Base-by-base conservation (phyloP, 2,797 vertebrate genomes). In the Poliocrania exsul region DNA sequence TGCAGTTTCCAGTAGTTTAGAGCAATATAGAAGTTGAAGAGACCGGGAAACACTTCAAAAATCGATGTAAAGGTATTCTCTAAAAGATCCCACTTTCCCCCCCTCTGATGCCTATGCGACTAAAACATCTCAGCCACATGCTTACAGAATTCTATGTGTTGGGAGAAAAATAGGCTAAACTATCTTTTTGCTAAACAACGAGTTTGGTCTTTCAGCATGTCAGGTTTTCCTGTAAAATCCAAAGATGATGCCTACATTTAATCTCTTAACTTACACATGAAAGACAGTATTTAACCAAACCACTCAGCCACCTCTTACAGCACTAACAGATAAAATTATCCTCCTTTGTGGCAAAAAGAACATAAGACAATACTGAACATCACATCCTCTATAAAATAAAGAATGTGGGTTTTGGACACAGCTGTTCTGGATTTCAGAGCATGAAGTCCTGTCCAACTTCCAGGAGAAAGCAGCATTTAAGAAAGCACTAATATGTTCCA, bases 31-130 rank as follows among this genome's bases (percentile, higher is more conserved):
- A 79, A 53, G 79, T 26, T 21, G 12, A 56, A 25, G 18, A 54
- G 23, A 42, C 46, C 44, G 28, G 88, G 28, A 47, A 69, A 51
- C 38, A 54, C 46, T 69, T 65, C 1, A 49, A 56, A 79, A 83
- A 72, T 29, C 42, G 71, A 60, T 26, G 44, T 16, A 69, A 72
- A 90, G 20, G 25, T 50, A 38, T 74, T 81, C n/a, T 42, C 69
- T 56, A 19, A 38, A 80, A 89, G 40, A 64, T 7, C 4, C 61
- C 20, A 7, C 7, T 37, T 57, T 11, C 13, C 2, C 0, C 4
- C 6, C 3, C 19, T 16, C 11, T 3, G 1, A 7, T 26, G 74
- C 9, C 20, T 57, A 2, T 4, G 53, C 5, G 7, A 51, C n/a
- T 57, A 19, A 77, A 74, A 88, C 40, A 42, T 20, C 18, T 29